Conservation (phyloP, 2,113 vertebrate genomes). For the Rhea pennata region DNA sequence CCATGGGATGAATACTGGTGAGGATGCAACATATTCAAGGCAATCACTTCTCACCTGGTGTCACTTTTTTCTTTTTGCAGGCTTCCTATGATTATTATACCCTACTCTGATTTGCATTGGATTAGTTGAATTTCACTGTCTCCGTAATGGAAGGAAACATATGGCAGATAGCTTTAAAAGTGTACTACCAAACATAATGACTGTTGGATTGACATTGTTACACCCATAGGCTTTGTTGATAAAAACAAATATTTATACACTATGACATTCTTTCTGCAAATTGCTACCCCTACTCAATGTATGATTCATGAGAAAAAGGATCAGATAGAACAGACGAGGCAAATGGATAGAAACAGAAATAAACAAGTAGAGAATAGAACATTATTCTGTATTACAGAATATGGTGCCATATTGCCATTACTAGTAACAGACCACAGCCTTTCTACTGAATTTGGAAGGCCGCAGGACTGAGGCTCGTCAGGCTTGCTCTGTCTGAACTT, state of each 20-base stretch:
- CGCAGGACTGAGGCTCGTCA: not conserved
- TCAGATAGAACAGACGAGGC: conserved; percentile 33
- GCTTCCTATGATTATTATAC: conserved; percentile 23
- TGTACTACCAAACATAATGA: conserved; percentile 27
- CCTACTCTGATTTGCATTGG: conserved; percentile 4
- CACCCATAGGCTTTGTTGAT: conserved; percentile 55
- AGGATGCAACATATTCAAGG: not conserved
- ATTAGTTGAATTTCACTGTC: conserved; percentile 33
- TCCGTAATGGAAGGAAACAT: conserved; percentile 47
- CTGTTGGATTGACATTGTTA: conserved; percentile 55
- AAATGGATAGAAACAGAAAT: conserved; percentile 30
- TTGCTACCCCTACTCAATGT: conserved; percentile 35
- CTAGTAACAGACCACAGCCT: not conserved
- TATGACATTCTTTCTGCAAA: conserved; percentile 52
- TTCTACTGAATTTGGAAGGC: not conserved
- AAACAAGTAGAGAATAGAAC: not conserved
- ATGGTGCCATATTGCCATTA: not conserved
- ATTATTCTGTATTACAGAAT: not conserved
- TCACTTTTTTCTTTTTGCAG: not conserved
- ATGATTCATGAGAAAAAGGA: conserved; percentile 53
- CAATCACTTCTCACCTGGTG: not conserved
- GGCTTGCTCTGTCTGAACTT: not conserved
- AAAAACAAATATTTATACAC: conserved; percentile 58
- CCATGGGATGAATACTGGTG: not conserved
- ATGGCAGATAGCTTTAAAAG: conserved; percentile 33